These are phyloP conservation scores for Drosophila sucinea DNA, from an alignment of 1,140 invertebrate genomes.

Conservation along the genomic window DNA sequence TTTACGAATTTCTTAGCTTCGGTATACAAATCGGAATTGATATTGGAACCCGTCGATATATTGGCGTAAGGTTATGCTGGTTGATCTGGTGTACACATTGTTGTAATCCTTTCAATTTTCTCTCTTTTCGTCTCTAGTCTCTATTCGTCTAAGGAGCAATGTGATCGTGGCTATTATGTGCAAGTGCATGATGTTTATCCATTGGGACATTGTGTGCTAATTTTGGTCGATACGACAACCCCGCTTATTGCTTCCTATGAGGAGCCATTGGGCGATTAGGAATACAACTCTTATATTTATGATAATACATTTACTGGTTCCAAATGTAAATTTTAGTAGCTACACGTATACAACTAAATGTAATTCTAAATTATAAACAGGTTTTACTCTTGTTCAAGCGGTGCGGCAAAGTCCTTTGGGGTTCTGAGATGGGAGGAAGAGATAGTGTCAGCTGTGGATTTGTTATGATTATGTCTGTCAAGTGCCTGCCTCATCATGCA, in stretches of 20 bases:
- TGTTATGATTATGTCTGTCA: constrained; percentile 28
- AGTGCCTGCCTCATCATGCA: constrained; percentile 35
- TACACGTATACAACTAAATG: constrained; percentile 59
- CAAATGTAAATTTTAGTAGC: constrained; percentile 64
- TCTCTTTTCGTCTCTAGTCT: constrained; percentile 73
- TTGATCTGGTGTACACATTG: neutral
- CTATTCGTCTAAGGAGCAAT: constrained; percentile 85
- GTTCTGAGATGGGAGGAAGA: constrained; percentile 13
- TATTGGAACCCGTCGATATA: constrained; percentile 84
- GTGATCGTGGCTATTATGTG: constrained; percentile 85
- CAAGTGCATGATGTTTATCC: constrained; percentile 85
- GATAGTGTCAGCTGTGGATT: constrained; percentile 2
- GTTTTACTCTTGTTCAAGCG: constrained; percentile 17
- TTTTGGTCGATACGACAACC: constrained; percentile 87
- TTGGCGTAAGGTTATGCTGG: constrained; percentile 83
- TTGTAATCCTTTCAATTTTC: constrained; percentile 28
- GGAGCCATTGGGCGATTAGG: constrained; percentile 8
- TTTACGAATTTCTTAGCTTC: constrained; percentile 82
- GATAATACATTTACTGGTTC: constrained; percentile 50
- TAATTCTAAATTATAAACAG: constrained; percentile 54
- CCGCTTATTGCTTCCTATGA: constrained; percentile 83
- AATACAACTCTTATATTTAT: constrained; percentile 13
- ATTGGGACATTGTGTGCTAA: constrained; percentile 85
- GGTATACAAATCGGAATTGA: constrained; percentile 83
- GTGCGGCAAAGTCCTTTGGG: constrained; percentile 40